Evolutionary conservation across 1,140 invertebrate species (phyloP).

Genomic region (Muscidifurax raptorellus): DNA sequence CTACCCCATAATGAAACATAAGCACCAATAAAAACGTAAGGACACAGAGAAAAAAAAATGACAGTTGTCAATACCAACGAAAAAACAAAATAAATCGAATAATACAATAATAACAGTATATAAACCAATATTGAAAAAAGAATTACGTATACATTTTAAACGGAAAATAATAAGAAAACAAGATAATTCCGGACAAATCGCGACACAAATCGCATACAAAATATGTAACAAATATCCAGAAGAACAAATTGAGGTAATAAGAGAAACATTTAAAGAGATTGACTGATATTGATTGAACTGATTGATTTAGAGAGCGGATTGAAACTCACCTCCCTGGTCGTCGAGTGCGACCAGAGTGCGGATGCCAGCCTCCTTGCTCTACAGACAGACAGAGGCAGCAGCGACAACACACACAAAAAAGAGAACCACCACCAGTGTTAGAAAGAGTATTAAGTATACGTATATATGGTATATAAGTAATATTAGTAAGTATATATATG

Average conservation of each 20-base stretch:
- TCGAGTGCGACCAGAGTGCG: slow-evolving; percentile 99
- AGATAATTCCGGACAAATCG: slow-evolving; percentile 12
- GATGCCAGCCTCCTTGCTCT: slow-evolving; percentile 99
- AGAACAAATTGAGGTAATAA: slow-evolving; percentile 34
- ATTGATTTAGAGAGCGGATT: slow-evolving; percentile 52
- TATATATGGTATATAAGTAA: slow-evolving; percentile 64
- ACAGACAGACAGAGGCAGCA: slow-evolving; percentile 82
- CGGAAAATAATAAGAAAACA: slow-evolving; percentile 29
- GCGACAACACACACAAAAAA: slow-evolving; percentile 76
- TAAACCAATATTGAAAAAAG: background rate
- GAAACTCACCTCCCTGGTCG: slow-evolving; percentile 98
- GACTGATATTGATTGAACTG: slow-evolving; percentile 49
- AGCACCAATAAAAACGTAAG: background rate
- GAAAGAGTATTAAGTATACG: slow-evolving; percentile 54
- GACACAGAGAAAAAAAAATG: background rate
- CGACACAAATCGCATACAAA: background rate
- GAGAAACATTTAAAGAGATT: slow-evolving; percentile 45
- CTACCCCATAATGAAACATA: background rate
- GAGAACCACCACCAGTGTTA: slow-evolving; percentile 74
- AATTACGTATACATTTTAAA: background rate
- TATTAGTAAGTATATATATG: slow-evolving; percentile 52
- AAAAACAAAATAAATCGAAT: background rate
- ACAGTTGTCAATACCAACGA: background rate
- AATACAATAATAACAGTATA: background rate
- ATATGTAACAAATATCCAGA: slow-evolving; percentile 10